Percentiles rank a stretch among this genome's conserved stretches.
Evolutionary conservation across 92 coral and sea anemone genomes (phyloP).

Genomic region (Palythoa grandis): DNA sequence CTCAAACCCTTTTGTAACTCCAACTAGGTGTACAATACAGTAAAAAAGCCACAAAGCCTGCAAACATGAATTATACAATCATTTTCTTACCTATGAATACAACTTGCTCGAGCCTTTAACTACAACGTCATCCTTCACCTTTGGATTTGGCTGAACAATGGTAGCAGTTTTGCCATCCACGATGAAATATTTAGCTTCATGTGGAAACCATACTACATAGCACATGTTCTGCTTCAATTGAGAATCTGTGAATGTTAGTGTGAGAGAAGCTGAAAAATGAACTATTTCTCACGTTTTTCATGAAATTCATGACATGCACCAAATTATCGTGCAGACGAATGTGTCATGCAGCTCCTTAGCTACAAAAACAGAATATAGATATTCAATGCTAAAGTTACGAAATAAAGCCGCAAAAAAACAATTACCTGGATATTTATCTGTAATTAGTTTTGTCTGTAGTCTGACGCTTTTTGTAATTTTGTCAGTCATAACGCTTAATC

Average conservation of each 20-base stretch:
- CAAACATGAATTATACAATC: not conserved
- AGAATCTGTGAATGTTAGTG: conserved; percentile 1
- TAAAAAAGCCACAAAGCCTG: not conserved
- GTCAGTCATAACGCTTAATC: conserved; percentile 14
- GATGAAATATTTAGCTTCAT: conserved; percentile 6
- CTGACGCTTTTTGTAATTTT: not conserved
- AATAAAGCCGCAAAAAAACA: conserved; percentile 14
- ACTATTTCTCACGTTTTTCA: not conserved
- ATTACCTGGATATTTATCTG: conserved; percentile 28
- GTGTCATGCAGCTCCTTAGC: conserved; percentile 10
- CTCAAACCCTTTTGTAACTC: not conserved
- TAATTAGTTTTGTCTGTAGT: not conserved
- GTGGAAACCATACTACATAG: conserved; percentile 13
- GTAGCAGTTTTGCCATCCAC: not conserved
- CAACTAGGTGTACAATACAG: not conserved
- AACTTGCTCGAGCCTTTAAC: not conserved
- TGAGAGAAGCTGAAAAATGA: conserved; percentile 9
- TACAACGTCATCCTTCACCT: not conserved
- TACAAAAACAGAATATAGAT: conserved; percentile 11
- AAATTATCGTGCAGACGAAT: conserved; percentile 6
- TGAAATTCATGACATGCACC: not conserved
- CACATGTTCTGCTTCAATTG: not conserved
- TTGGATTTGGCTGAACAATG: not conserved
- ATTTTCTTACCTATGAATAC: not conserved
- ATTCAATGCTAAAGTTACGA: not conserved